These are phyloP conservation scores for Pristis pectinata DNA, from an alignment of 2,797 vertebrate genomes.

Conservation along the genomic window DNA sequence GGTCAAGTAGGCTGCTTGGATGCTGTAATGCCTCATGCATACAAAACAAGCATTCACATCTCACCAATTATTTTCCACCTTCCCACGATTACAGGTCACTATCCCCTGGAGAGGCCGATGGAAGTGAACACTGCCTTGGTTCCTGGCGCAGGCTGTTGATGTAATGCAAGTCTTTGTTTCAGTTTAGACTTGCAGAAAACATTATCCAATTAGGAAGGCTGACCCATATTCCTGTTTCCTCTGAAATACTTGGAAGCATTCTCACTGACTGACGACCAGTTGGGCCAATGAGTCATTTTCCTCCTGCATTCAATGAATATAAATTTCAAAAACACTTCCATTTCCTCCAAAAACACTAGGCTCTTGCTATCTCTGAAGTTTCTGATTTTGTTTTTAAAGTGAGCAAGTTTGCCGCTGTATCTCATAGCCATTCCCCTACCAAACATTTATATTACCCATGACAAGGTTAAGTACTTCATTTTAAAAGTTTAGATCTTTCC, in stretches of 20 bases:
- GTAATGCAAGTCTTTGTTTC: slow-evolving; percentile 27
- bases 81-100: background rate
- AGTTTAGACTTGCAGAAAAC: slow-evolving; percentile 19
- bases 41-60: slow-evolving; percentile 12
- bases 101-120: background rate
- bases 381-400: background rate
- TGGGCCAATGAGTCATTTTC: background rate
- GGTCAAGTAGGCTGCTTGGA: background rate
- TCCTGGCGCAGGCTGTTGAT: background rate
- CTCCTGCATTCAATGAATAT: background rate
- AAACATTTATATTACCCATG: too few relatives aligned
- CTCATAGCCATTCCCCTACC: too few relatives aligned
- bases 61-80: background rate
- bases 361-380: background rate
- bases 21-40: background rate
- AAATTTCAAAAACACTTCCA: background rate
- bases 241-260: slow-evolving; percentile 12
- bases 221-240: slow-evolving; percentile 32
- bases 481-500: background rate
- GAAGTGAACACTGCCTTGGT: background rate
- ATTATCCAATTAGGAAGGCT: slow-evolving; percentile 25
- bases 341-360: background rate
- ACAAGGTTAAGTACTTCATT: too few relatives aligned
- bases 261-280: background rate
- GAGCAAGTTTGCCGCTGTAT: background rate